Percentiles rank a stretch among this genome's conserved stretches.
Evolutionary conservation across 2,113 vertebrate species (phyloP).

Genomic region (Oncorhynchus keta): DNA sequence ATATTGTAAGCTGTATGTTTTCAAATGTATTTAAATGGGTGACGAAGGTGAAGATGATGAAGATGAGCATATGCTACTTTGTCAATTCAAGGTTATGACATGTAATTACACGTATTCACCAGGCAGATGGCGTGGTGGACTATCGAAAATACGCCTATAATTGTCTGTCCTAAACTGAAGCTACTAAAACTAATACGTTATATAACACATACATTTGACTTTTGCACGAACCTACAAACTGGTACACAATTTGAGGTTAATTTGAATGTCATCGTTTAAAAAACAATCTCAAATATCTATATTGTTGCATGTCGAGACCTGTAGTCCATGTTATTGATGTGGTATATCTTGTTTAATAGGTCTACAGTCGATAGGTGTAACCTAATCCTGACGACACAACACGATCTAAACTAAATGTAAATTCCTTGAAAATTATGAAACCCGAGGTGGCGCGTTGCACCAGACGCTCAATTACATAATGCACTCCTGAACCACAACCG

Average conservation of each 20-base stretch:
- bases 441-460: not conserved
- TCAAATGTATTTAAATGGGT: too few relatives aligned
- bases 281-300: not conserved
- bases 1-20: too few relatives aligned
- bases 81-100: not conserved
- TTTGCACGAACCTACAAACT: not conserved
- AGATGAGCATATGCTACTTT: too few relatives aligned
- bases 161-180: not conserved
- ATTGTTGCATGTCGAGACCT: too few relatives aligned
- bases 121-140: not conserved
- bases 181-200: not conserved
- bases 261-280: not conserved
- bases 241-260: not conserved
- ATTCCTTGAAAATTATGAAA: too few relatives aligned
- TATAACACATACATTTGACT: not conserved
- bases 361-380: too few relatives aligned
- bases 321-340: too few relatives aligned
- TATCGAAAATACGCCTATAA: not conserved
- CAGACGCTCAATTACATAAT: conserved; percentile 33
- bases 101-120: not conserved
- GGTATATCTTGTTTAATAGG: too few relatives aligned
- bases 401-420: too few relatives aligned
- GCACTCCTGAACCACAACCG: conserved; percentile 7
- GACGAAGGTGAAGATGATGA: not conserved
- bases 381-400: too few relatives aligned